These are phyloP conservation scores for Charanyca ferruginea DNA, from an alignment of 2,888 invertebrate species.

Conservation along the genomic window DNA sequence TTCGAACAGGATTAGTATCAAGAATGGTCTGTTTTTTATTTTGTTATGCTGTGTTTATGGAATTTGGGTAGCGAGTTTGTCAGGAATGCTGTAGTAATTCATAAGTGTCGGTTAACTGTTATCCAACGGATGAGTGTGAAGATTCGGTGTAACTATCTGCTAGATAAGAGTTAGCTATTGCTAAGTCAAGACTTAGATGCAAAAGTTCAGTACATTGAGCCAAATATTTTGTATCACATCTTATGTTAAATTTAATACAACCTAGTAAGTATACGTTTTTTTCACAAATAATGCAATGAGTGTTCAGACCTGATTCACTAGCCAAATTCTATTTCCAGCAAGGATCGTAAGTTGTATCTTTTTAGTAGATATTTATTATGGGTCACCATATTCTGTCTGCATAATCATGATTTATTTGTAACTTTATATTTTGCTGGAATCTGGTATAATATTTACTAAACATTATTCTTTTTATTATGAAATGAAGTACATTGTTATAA, in stretches of 20 bases:
- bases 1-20: slow-evolving; percentile 45
- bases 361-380: slow-evolving; percentile 64
- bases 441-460: slow-evolving; percentile 60
- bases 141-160: neutral
- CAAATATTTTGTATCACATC: slow-evolving; percentile 9
- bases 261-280: slow-evolving; percentile 34
- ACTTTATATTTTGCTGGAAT: slow-evolving; percentile 56
- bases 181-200: slow-evolving; percentile 1
- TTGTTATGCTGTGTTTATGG: slow-evolving; percentile 32
- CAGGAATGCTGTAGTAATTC: slow-evolving; percentile 1
- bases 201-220: slow-evolving; percentile 10
- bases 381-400: slow-evolving; percentile 49
- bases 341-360: slow-evolving; percentile 57
- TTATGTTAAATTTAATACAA: slow-evolving; percentile 23
- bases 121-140: neutral
- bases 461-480: slow-evolving; percentile 57
- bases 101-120: neutral
- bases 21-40: slow-evolving; percentile 47
- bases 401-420: slow-evolving; percentile 65
- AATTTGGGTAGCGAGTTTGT: slow-evolving; percentile 35
- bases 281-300: slow-evolving; percentile 28
- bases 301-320: slow-evolving; percentile 29
- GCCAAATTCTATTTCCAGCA: slow-evolving; percentile 39
- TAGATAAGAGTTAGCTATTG: neutral
- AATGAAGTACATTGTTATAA: slow-evolving; percentile 72